Base-by-base conservation (phyloP, 2,888 invertebrate species). In the Phymatocera aterrima region DNA sequence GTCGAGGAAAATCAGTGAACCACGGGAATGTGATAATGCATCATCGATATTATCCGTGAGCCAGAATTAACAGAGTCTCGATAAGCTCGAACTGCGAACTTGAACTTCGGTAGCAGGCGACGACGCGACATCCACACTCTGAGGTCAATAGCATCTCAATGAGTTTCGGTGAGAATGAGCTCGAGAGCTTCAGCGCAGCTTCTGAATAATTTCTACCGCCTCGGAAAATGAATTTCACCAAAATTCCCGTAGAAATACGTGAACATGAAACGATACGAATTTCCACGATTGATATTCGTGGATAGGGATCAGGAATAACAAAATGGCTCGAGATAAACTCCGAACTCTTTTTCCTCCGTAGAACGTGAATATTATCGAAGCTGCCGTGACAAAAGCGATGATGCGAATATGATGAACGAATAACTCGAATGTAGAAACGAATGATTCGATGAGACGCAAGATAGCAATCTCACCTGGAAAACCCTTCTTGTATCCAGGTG, bases 401-500 rank as follows among this genome's bases (percentile, higher is more conserved):
- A 24, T 34, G 77, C 24, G 31, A 72, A 40, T 54, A 24, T n/a
- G 60, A 6, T 24, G 31, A 60, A 18, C 10, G 54, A 3, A 34
- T 65, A 65, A 1, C 60, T 15, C 48, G 60, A 77, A 43, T 43
- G 43, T 10, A 43, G 8, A 18, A 54, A 54, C 18, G 54, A 54
- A 54, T 54, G 15, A 46, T 68, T 37, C 37, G 68, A 68, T 68
- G 68, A 28, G 43, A n/a, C 68, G 28, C 6, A 21, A 37, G 15
- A 0, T 5, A 10, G 18, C 31, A 68, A 46, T 51, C 87, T 88
- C 87, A 90, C 90, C 90, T 87, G 88, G 84, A 79, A 88, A 87
- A 70, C 88, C 88, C 82, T 90, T 90, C 83, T 92, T 93, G 85
- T 93, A 94, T 57, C 93, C 94, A 31, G 93, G 93, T 3, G 94